Evolutionary conservation across 1,140 invertebrate genomes (phyloP).

Genomic region (Zaprionus tsacasi): DNA sequence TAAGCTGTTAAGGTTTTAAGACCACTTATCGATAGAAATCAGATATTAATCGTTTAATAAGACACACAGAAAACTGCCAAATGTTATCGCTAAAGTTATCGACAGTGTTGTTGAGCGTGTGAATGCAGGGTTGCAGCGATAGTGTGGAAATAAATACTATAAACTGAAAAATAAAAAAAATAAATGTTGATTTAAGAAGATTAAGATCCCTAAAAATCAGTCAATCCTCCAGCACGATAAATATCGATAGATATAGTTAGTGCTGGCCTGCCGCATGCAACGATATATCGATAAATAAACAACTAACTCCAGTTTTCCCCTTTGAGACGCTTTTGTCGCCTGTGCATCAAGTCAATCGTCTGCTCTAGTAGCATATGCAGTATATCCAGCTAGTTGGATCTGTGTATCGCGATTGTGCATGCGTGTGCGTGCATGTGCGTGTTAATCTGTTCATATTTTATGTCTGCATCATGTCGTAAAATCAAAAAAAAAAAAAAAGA

Average conservation of each 20-base stretch:
- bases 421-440: conserved; percentile 16
- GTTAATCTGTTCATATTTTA: conserved; percentile 72
- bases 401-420: neutral
- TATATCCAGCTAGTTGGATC: neutral
- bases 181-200: no score
- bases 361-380: neutral
- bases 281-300: no score
- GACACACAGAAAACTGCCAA: no score
- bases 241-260: no score
- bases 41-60: neutral
- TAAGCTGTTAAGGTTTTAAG: neutral
- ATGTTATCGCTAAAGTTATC: neutral
- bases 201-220: no score
- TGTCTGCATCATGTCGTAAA: conserved; percentile 65
- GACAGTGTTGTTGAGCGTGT: neutral
- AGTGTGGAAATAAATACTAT: no score
- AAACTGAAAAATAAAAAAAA: no score
- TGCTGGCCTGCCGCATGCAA: no score
- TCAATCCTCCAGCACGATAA: no score
- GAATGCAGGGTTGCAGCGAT: no score
- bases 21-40: neutral
- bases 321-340: conserved; percentile 39
- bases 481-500: no score
- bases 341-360: conserved; percentile 17
- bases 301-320: neutral